A percentile compares a stretch with the other conserved stretches of the same genome.
These are phyloP conservation scores for Patella pellucida DNA, from an alignment of 2,888 invertebrate genomes.

Conservation along the genomic window DNA sequence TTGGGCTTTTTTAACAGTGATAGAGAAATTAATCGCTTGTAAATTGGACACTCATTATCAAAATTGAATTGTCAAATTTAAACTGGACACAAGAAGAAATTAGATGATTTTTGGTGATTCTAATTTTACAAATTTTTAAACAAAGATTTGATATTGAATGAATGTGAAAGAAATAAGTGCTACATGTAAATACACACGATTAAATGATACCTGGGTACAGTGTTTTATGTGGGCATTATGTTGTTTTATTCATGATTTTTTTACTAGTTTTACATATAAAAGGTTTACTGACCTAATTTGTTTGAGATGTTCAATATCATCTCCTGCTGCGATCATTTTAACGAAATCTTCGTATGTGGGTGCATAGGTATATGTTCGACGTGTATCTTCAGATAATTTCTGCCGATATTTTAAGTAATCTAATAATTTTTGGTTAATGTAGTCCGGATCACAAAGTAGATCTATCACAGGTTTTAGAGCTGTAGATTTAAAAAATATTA, in stretches of 20 bases:
- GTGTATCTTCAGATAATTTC: constrained; percentile 78
- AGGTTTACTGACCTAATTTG: constrained; percentile 78
- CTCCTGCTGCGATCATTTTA: constrained; percentile 84
- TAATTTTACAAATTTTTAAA: too few species aligned
- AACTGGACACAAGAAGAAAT: too few species aligned
- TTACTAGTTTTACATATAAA: not conserved
- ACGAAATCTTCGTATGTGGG: constrained; percentile 92
- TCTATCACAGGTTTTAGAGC: constrained; percentile 88
- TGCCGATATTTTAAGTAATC: constrained; percentile 87
- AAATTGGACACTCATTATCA: too few species aligned
- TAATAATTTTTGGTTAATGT: constrained; percentile 89
- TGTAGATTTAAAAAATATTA: constrained; percentile 63
- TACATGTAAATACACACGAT: too few species aligned
- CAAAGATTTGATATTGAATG: too few species aligned
- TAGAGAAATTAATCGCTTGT: too few species aligned
- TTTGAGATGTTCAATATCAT: constrained; percentile 86
- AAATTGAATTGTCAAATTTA: too few species aligned
- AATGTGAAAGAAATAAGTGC: too few species aligned
- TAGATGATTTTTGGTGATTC: too few species aligned
- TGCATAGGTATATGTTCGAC: constrained; percentile 87
- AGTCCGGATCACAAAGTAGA: constrained; percentile 89
- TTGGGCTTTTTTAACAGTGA: too few species aligned
- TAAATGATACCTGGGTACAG: too few species aligned
- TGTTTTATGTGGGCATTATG: not conserved
- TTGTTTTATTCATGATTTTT: not conserved